Evolutionary conservation across 2,797 vertebrate genomes (phyloP).

Genomic region (Lepus oiostolus): DNA sequence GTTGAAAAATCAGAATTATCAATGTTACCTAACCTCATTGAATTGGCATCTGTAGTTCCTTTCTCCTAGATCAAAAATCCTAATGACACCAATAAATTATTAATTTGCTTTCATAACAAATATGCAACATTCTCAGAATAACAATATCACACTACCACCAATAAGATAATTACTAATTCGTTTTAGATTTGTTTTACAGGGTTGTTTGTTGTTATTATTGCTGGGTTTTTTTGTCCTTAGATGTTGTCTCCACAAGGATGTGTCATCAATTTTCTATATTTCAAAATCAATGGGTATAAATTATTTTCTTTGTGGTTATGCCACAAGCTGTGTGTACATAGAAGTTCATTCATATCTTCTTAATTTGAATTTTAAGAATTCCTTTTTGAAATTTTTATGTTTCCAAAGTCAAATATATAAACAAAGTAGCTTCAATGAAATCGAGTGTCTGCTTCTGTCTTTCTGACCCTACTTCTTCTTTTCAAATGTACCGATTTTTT

Average conservation of each 20-base stretch:
- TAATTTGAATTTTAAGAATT: constrained; percentile 35
- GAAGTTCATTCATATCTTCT: constrained; percentile 38
- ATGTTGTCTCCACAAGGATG: neutral
- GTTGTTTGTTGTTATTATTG: neutral
- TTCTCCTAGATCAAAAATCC: neutral
- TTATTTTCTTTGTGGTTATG: neutral
- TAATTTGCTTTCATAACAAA: neutral
- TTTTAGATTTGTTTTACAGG: constrained; percentile 8
- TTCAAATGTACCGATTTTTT: neutral
- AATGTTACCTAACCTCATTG: neutral
- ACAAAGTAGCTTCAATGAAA: constrained; percentile 26
- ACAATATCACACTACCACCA: neutral
- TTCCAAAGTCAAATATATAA: constrained; percentile 56
- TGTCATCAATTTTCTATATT: neutral
- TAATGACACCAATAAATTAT: neutral
- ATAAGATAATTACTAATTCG: neutral
- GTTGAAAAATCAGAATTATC: neutral
- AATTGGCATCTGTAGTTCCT: constrained; percentile 6
- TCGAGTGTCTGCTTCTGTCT: neutral
- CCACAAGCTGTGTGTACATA: neutral
- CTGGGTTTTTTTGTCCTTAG: neutral
- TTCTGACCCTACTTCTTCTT: neutral
- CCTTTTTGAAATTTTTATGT: neutral
- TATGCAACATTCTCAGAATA: neutral
- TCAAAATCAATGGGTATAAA: constrained; percentile 16